Evolutionary conservation across 2,797 vertebrate genomes (phyloP).

Genomic region (Vespertilio murinus): DNA sequence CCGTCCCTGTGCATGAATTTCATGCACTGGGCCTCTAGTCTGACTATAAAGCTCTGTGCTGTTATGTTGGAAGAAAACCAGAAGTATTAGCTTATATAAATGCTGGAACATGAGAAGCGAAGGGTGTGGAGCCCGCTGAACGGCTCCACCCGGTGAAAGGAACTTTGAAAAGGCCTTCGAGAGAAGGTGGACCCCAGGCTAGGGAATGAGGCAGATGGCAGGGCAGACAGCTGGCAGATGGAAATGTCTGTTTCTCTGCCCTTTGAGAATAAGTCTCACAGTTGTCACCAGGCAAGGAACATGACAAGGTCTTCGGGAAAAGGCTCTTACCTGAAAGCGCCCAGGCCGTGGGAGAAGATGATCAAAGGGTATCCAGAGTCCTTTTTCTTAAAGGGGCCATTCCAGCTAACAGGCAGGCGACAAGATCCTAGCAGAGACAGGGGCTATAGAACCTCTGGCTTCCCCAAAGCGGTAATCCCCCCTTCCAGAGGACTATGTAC

Average conservation of each 20-base stretch:
- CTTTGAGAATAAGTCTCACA: neutral
- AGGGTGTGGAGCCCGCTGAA: neutral
- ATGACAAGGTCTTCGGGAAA: neutral
- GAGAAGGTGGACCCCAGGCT: neutral
- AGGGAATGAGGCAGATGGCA: neutral
- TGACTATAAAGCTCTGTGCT: neutral
- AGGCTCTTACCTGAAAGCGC: constrained; percentile 83
- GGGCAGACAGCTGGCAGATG: neutral
- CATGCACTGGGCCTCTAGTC: neutral
- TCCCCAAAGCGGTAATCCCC: neutral
- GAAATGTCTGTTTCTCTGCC: neutral
- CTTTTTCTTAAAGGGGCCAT: constrained; percentile 77
- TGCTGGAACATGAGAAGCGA: neutral
- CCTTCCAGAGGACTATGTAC: neutral
- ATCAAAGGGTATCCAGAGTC: constrained; percentile 82
- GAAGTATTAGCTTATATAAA: neutral
- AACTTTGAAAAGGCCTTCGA: neutral
- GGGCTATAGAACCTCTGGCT: constrained; percentile 7
- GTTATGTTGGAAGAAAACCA: neutral
- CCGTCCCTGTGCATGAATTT: no score
- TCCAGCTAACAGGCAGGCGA: constrained; percentile 83
- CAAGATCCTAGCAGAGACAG: constrained; percentile 81
- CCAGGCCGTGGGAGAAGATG: constrained; percentile 87
- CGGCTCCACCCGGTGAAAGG: neutral
- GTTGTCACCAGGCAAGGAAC: neutral